Evolutionary conservation across 2,113 vertebrate genomes (phyloP).

Genomic region (Chlamydotis undulata): DNA sequence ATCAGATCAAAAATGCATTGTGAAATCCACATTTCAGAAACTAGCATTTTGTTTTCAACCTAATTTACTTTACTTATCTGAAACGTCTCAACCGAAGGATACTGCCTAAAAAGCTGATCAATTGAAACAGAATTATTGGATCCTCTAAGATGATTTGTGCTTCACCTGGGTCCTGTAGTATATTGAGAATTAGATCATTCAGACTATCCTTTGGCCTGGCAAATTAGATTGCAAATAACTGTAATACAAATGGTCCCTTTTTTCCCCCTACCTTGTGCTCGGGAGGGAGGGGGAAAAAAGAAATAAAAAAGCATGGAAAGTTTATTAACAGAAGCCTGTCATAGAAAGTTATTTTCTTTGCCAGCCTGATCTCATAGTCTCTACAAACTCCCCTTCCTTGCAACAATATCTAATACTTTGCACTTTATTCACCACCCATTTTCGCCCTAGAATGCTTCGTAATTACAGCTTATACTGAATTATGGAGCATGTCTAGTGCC

Average conservation of each 20-base stretch:
- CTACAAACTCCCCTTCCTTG: neutral
- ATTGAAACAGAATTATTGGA: conserved; percentile 90
- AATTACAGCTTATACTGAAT: neutral
- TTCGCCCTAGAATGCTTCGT: neutral
- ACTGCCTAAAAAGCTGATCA: conserved; percentile 87
- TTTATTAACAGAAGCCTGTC: neutral
- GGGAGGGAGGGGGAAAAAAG: neutral
- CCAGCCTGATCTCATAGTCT: neutral
- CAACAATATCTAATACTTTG: neutral
- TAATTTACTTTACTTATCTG: conserved; percentile 85
- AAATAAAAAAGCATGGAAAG: neutral
- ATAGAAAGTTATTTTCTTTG: neutral
- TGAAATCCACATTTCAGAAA: conserved; percentile 43
- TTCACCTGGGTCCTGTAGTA: conserved; percentile 85
- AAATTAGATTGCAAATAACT: conserved; percentile 88
- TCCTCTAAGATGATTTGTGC: conserved; percentile 92
- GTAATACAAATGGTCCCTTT: conserved; percentile 54
- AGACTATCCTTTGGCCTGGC: conserved; percentile 77
- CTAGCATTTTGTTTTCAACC: conserved; percentile 68
- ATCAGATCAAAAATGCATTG: conserved; percentile 29
- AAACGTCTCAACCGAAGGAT: conserved; percentile 81
- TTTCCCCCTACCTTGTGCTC: neutral
- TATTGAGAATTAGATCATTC: conserved; percentile 91
- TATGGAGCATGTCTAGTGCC: neutral
- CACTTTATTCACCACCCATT: neutral